These are phyloP conservation scores for Tinea trinotella DNA, from an alignment of 2,888 invertebrate species.

Conservation along the genomic window DNA sequence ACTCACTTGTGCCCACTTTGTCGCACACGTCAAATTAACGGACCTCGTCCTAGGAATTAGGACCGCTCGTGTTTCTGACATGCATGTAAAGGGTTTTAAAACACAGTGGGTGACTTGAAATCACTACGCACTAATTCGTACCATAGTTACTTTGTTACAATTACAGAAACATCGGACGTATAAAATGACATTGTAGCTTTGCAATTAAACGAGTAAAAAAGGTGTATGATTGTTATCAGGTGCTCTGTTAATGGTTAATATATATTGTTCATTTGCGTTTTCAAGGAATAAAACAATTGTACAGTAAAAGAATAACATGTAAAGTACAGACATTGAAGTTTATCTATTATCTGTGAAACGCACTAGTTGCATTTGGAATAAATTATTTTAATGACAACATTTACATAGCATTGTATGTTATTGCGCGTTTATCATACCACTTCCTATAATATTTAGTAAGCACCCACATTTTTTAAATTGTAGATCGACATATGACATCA, in stretches of 20 bases:
- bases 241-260: background rate
- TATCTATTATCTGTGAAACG: slow-evolving; percentile 14
- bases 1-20: background rate
- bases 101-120: background rate
- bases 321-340: background rate
- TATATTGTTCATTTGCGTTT: background rate
- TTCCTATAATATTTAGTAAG: background rate
- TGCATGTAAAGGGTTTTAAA: slow-evolving; percentile 2
- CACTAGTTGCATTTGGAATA: slow-evolving; percentile 14
- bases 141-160: background rate
- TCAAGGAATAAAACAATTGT: background rate
- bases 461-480: background rate
- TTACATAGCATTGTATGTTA: slow-evolving; percentile 5
- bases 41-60: background rate
- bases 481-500: no score
- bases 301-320: slow-evolving; percentile 2
- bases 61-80: background rate
- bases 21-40: background rate
- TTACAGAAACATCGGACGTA: background rate
- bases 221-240: background rate
- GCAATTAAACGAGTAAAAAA: background rate
- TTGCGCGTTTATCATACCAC: background rate
- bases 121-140: background rate
- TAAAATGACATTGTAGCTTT: background rate
- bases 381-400: slow-evolving; percentile 14